phyloP scores from a whole-genome alignment of 2,113 vertebrate species.

The Otus sunia region DNA sequence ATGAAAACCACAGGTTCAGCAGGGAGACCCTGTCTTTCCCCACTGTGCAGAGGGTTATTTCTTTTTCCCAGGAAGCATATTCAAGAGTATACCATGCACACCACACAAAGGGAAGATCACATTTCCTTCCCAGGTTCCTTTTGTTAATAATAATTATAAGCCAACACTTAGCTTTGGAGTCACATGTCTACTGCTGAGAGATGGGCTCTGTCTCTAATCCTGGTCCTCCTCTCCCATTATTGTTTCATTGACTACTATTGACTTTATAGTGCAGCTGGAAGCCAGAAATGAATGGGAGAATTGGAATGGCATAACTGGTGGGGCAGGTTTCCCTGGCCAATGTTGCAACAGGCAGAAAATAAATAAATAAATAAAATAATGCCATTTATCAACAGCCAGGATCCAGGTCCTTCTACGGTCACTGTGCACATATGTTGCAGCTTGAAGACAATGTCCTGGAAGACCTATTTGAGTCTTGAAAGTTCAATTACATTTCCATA shows the following conservation, averaged over 20 bases:
- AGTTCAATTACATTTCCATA: neutral
- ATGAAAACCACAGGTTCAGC: neutral
- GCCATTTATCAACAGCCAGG: slow-evolving; percentile 38
- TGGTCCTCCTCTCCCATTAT: slow-evolving; percentile 53
- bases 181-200: slow-evolving; percentile 46
- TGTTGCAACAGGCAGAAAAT: slow-evolving; percentile 20
- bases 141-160: slow-evolving; percentile 55
- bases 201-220: slow-evolving; percentile 39
- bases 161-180: slow-evolving; percentile 33
- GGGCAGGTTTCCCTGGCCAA: slow-evolving; percentile 56
- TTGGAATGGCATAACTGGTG: slow-evolving; percentile 56
- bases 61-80: slow-evolving; percentile 3
- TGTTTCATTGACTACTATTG: slow-evolving; percentile 66
- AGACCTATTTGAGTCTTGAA: neutral
- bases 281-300: slow-evolving; percentile 26
- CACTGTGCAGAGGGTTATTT: neutral
- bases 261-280: slow-evolving; percentile 60
- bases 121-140: slow-evolving; percentile 43
- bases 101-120: slow-evolving; percentile 10
- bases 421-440: neutral
- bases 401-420: slow-evolving; percentile 22
- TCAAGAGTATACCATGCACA: slow-evolving; percentile 18
- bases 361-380: slow-evolving; percentile 62
- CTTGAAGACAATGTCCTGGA: neutral
- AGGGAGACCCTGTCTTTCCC: neutral